Conservation (phyloP, 2,113 vertebrate species). For the Hirundichthys speculiger region DNA sequence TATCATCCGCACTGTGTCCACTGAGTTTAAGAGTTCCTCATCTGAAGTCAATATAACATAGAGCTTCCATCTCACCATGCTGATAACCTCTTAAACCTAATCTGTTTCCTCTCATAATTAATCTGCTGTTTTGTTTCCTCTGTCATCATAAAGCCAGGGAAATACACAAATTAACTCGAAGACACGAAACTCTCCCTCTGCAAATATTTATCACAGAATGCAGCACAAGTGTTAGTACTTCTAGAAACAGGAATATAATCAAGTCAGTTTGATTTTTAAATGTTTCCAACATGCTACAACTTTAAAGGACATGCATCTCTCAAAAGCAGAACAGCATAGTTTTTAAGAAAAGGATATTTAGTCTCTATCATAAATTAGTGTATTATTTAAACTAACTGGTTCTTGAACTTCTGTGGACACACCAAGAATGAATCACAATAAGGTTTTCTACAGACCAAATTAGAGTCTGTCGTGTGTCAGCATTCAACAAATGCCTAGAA, state of each 20-base stretch:
- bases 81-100: background rate
- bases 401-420: too few species aligned
- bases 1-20: slow-evolving; percentile 2
- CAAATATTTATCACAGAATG: slow-evolving; percentile 8
- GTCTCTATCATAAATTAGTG: slow-evolving; percentile 7
- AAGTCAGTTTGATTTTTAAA: slow-evolving; percentile 50
- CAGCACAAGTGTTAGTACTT: slow-evolving; percentile 33
- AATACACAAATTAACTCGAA: background rate
- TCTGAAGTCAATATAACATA: background rate
- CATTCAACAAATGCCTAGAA: slow-evolving; percentile 16
- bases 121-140: background rate
- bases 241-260: slow-evolving; percentile 56
- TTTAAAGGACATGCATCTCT: slow-evolving; percentile 71
- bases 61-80: background rate
- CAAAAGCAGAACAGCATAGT: slow-evolving; percentile 51
- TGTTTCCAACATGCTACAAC: slow-evolving; percentile 75
- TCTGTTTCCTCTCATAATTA: background rate
- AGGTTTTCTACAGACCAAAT: too few species aligned
- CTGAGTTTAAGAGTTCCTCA: background rate
- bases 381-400: too few species aligned
- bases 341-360: slow-evolving; percentile 54
- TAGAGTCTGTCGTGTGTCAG: slow-evolving; percentile 44
- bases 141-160: background rate
- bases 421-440: too few species aligned
- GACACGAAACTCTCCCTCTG: background rate